Evolutionary conservation across 2,888 invertebrate genomes (phyloP), one percentile per base, ranked within the genome.

Genomic region (Myopa testacea): DNA sequence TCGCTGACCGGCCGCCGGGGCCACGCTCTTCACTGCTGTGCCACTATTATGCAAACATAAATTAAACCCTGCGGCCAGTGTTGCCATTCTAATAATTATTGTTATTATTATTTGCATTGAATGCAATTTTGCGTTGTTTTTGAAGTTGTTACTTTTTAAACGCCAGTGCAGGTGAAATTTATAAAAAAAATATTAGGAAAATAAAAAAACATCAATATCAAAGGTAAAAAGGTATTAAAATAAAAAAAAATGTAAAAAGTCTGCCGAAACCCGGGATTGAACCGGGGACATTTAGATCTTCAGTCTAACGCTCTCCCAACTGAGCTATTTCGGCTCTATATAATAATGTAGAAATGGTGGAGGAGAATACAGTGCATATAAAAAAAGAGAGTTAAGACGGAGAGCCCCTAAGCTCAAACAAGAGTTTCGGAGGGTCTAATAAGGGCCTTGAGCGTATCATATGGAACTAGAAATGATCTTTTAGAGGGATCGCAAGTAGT

Each of bases 291-390:
- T 85, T 86, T 86, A 86, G 85, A 86, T 86, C 86, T 86, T 86
- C 86, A 86, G 86, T 86, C 85, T 86, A 86, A 86, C 86, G 85
- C 86, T 86, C 86, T 86, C 86, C 86, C 86, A 86, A 86, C 87
- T 87, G 88, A 88, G 88, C 89, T 88, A 89, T 88, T 86, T 88
- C 88, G 86, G 84, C 83, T 34, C 3, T 60, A 6, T 60, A 12
- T 16, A 1, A 60, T 16, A 58, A n/a, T 16, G 58, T n/a, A 58
- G n/a, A 58, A n/a, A 58, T 16, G 14, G 12, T 58, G n/a, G n/a
- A n/a, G 4, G 4, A 14, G 14, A 10, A 14, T n/a, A n/a, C n/a
- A n/a, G 10, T 3, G 52, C 58, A 1, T 58, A 58, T 10, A 4
- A 58, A 58, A 16, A 45, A 6, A 10, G 45, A 45, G 5, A 40